phyloP scores from a whole-genome alignment of 2,888 invertebrate species.

The Urechis unicinctus region DNA sequence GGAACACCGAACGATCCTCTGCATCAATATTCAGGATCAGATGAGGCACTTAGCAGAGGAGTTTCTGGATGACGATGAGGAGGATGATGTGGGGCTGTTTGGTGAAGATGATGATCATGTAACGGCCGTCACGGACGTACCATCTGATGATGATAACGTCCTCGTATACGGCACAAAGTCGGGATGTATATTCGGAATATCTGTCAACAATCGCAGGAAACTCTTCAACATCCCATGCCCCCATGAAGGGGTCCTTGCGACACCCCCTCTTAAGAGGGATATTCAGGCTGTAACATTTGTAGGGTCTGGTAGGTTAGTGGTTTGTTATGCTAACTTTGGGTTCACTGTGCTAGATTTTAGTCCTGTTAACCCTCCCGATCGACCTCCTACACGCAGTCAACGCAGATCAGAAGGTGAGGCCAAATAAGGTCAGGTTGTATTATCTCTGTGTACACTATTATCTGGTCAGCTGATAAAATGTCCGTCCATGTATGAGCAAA shows the following conservation, averaged over 20 bases:
- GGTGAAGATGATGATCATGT: conserved; percentile 20
- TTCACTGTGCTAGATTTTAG: conserved; percentile 19
- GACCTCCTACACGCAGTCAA: conserved; percentile 18
- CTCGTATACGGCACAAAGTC: conserved; percentile 20
- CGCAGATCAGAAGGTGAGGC: too few relatives aligned
- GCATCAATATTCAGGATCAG: conserved; percentile 24
- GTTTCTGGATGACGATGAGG: conserved; percentile 17
- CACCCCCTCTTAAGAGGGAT: neutral
- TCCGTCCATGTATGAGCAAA: too few relatives aligned
- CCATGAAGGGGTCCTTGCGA: conserved; percentile 5
- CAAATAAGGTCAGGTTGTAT: too few relatives aligned
- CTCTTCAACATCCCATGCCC: conserved; percentile 22
- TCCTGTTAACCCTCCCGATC: conserved; percentile 15
- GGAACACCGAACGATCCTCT: conserved; percentile 21
- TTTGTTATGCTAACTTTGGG: conserved; percentile 15
- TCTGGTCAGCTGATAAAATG: too few relatives aligned
- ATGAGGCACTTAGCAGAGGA: conserved; percentile 19
- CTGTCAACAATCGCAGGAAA: conserved; percentile 15
- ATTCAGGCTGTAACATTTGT: conserved; percentile 11
- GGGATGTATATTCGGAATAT: conserved; percentile 22
- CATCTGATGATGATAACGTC: conserved; percentile 13
- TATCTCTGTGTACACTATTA: too few relatives aligned
- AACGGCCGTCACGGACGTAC: conserved; percentile 16
- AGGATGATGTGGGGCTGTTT: conserved; percentile 13
- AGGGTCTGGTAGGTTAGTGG: conserved; percentile 11